Evolutionary conservation across 2,797 vertebrate genomes (phyloP), one percentile per base, ranked within the genome.

Genomic region (Spatula versicolor): DNA sequence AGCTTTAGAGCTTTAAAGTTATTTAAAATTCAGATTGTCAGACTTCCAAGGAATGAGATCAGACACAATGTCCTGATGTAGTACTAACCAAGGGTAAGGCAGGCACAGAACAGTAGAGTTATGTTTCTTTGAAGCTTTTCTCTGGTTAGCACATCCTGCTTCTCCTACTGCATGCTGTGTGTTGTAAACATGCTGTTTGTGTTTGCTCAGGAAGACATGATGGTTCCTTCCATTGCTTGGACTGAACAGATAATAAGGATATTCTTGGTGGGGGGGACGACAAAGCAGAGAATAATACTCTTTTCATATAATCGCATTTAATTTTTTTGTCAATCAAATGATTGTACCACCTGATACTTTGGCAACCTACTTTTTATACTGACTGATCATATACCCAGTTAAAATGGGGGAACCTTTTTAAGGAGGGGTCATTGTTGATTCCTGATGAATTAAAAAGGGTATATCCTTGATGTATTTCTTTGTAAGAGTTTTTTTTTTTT

Each of bases 111-210:
- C n/a, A 48, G 23, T 64, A 66, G 35, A n/a, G 45, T 23, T n/a
- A 5, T 18, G 3, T 64, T 80, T 58, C 21, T 37, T 69, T 71
- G 39, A 37, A 74, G 25, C 31, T 86, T 46, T 86, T 63, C 66
- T 77, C 22, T 52, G 39, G 11, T 67, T 54, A 66, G 22, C 13
- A 33, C 33, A 4, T 13, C 10, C 43, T 79, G 39, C 46, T 64
- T 62, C 64, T 72, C 43, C 31, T 82, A 0, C 55, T 37, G 3
- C 0, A 7, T 13, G 1, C 3, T 67, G 31, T 50, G 58, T 28
- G 1, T 50, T 56, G 15, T 45, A 62, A 59, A 67, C 22, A 41
- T 0, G 0, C 21, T 16, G 22, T 37, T 68, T 45, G 43, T 52
- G 21, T 54, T 84, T 78, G 41, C 45, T 82, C 43, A 52, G 41